Percentiles rank a stretch among this genome's conserved stretches.
Conservation (phyloP, 1,140 invertebrate genomes). For the Medauroidea extradentata region DNA sequence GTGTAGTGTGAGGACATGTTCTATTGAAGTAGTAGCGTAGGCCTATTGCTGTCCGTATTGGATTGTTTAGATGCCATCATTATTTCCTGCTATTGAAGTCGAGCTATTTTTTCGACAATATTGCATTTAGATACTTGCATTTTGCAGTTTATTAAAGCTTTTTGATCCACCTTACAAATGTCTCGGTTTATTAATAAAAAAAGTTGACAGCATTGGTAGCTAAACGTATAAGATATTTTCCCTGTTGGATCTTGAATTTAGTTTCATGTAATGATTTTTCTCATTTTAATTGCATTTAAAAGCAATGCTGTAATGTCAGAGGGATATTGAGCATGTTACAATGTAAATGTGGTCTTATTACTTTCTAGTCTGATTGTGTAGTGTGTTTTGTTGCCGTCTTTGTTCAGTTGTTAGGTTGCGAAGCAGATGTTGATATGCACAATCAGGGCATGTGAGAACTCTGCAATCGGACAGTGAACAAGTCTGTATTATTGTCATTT, state of each 20-base stretch:
- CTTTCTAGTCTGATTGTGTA: not conserved
- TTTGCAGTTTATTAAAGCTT: not conserved
- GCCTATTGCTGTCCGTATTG: slow-evolving; percentile 2
- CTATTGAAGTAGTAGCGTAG: not conserved
- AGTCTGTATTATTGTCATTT: slow-evolving; percentile 9
- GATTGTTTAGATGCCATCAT: not conserved
- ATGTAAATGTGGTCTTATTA: slow-evolving; percentile 4
- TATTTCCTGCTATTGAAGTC: not conserved
- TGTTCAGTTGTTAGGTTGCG: not conserved
- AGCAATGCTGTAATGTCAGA: not conserved
- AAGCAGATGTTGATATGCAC: slow-evolving; percentile 4
- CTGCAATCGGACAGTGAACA: not conserved
- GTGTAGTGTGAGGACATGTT: not conserved
- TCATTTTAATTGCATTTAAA: not conserved
- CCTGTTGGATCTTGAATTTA: too few species aligned
- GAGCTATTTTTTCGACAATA: not conserved
- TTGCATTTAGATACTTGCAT: not conserved
- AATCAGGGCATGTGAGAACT: not conserved
- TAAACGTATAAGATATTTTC: too few species aligned
- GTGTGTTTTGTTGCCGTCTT: slow-evolving; percentile 3
- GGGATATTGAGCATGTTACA: not conserved
- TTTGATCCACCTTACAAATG: too few species aligned
- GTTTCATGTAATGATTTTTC: too few species aligned
- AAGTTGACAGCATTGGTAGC: too few species aligned
- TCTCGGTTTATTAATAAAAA: too few species aligned